phyloP scores from a whole-genome alignment of 2,797 vertebrate genomes.

The Helicolenus hilgendorfi region DNA sequence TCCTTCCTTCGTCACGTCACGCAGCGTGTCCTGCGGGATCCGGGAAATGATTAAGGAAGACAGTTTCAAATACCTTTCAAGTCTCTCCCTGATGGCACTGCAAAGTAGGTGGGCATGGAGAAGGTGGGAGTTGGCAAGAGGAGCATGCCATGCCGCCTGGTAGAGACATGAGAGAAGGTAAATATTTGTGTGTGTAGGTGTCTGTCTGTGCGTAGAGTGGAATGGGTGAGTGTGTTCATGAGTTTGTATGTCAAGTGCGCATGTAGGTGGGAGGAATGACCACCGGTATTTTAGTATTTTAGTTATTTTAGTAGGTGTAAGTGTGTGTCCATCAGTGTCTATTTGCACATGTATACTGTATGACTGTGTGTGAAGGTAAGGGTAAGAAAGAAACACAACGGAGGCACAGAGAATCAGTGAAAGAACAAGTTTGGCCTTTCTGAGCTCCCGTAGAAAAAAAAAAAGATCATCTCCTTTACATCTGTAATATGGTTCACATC shows the following conservation, averaged over 20 bases:
- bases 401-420: background rate
- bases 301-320: background rate
- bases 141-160: slow-evolving; percentile 24
- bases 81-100: slow-evolving; percentile 82
- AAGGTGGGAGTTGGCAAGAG: slow-evolving; percentile 63
- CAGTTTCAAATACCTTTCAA: slow-evolving; percentile 91
- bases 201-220: background rate
- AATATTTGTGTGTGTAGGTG: background rate
- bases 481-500: slow-evolving; percentile 31
- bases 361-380: background rate
- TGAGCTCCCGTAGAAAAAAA: background rate
- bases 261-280: background rate
- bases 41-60: slow-evolving; percentile 88
- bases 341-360: background rate
- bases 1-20: slow-evolving; percentile 68
- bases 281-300: background rate
- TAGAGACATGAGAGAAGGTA: slow-evolving; percentile 1
- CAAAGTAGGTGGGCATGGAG: slow-evolving; percentile 82
- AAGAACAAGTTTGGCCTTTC: slow-evolving; percentile 3
- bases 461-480: slow-evolving; percentile 38
- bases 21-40: slow-evolving; percentile 79
- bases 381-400: background rate
- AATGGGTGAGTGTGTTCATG: background rate
- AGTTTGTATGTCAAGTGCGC: background rate
- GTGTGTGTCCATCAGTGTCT: background rate